Percentiles rank a stretch among this genome's conserved stretches.
These are phyloP conservation scores for Syrphus vitripennis DNA, from an alignment of 2,888 invertebrate species.

Conservation along the genomic window DNA sequence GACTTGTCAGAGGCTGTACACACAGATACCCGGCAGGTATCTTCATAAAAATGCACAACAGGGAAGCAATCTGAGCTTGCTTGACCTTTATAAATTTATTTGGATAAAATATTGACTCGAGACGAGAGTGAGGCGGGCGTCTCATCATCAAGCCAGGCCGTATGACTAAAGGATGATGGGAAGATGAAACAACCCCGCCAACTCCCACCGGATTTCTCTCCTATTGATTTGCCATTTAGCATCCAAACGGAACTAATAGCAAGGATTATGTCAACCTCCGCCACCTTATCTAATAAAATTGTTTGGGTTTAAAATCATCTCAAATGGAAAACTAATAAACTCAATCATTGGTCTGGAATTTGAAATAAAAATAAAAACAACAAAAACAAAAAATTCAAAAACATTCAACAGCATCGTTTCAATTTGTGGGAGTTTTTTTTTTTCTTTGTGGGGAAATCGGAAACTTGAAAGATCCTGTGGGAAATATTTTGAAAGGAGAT, in stretches of 20 bases:
- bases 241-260: slow-evolving; percentile 13
- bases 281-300: slow-evolving; percentile 5
- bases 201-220: not conserved
- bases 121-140: not conserved
- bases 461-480: not conserved
- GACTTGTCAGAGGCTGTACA: slow-evolving; percentile 58
- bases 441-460: not conserved
- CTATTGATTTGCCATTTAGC: slow-evolving; percentile 26
- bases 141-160: not conserved
- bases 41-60: slow-evolving; percentile 60
- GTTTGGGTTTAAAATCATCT: slow-evolving; percentile 7
- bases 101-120: not conserved
- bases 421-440: not conserved
- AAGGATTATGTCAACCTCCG: not conserved
- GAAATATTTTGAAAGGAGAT: not conserved
- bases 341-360: not conserved
- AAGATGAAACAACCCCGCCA: not conserved
- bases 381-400: not conserved
- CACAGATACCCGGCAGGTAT: slow-evolving; percentile 50
- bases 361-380: not conserved
- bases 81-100: slow-evolving; percentile 62
- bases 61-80: slow-evolving; percentile 57
- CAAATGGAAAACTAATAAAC: slow-evolving; percentile 31
- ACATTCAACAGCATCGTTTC: not conserved
- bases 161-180: not conserved